These are phyloP conservation scores for Euleptes europaea DNA, from an alignment of 2,113 vertebrate genomes.

Conservation along the genomic window DNA sequence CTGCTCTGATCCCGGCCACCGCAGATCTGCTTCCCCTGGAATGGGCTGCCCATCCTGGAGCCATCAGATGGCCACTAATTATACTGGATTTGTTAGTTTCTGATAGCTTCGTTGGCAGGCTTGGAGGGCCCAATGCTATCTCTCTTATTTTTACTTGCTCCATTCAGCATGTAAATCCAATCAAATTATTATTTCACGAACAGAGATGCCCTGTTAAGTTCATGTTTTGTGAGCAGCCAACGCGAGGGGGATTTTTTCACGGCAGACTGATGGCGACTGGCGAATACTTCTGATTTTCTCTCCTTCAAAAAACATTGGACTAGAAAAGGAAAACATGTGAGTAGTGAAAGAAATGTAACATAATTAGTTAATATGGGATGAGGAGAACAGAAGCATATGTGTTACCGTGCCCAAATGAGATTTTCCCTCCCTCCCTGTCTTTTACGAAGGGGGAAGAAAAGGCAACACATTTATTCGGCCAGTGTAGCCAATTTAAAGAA, in stretches of 20 bases:
- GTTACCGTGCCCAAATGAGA: not conserved
- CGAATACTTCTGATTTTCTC: not conserved
- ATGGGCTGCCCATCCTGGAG: too few species aligned
- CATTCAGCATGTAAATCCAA: slow-evolving; percentile 1
- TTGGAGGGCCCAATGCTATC: not conserved
- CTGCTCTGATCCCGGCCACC: too few species aligned
- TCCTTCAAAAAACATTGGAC: not conserved
- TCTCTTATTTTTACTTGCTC: not conserved
- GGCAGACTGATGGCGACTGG: not conserved
- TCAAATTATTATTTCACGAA: slow-evolving; percentile 1
- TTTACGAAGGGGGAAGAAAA: not conserved
- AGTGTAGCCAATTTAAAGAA: not conserved
- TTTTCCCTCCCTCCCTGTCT: not conserved
- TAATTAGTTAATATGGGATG: not conserved
- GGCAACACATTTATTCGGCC: not conserved
- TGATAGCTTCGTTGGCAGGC: slow-evolving; percentile 11
- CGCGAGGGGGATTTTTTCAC: slow-evolving; percentile 16
- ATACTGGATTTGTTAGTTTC: slow-evolving; percentile 22
- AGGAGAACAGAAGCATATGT: not conserved
- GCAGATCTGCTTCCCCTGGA: too few species aligned
- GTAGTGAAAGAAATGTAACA: not conserved
- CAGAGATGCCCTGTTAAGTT: not conserved
- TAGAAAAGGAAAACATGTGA: not conserved
- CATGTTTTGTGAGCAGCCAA: not conserved
- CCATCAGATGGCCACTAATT: slow-evolving; percentile 41